phyloP scores from a whole-genome alignment of 2,797 vertebrate species.

The Acanthurus leucopareius region DNA sequence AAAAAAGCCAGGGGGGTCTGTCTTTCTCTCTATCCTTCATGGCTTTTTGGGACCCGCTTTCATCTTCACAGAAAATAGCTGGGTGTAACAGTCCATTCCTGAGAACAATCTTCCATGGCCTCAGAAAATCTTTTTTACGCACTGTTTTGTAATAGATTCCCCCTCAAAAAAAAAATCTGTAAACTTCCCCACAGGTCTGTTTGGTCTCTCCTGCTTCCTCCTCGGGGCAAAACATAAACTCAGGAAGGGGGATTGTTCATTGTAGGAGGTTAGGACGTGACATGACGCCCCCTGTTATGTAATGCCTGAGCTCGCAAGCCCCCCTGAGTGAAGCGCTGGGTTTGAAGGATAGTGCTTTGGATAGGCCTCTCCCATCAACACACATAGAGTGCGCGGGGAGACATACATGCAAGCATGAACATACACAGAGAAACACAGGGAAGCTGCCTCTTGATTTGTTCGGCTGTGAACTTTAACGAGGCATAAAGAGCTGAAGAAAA shows the following conservation, averaged over 20 bases:
- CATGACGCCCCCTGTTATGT: slow-evolving; percentile 75
- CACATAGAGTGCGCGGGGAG: slow-evolving; percentile 41
- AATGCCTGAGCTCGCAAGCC: slow-evolving; percentile 67
- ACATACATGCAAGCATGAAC: slow-evolving; percentile 37
- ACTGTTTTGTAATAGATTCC: slow-evolving; percentile 61
- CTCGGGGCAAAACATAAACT: slow-evolving; percentile 76
- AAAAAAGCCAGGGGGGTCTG: neutral
- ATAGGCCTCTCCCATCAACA: slow-evolving; percentile 68
- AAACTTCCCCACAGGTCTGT: slow-evolving; percentile 68
- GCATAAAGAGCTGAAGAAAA: slow-evolving; percentile 14
- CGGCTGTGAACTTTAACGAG: slow-evolving; percentile 48
- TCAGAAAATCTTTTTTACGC: slow-evolving; percentile 36
- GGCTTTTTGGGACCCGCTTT: slow-evolving; percentile 28
- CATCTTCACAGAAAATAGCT: slow-evolving; percentile 18
- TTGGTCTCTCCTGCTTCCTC: slow-evolving; percentile 77
- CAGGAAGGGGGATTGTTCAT: slow-evolving; percentile 83
- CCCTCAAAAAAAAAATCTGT: slow-evolving; percentile 49
- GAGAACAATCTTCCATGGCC: slow-evolving; percentile 40
- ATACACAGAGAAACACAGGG: slow-evolving; percentile 20
- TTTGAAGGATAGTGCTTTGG: slow-evolving; percentile 81
- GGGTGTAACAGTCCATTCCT: slow-evolving; percentile 6
- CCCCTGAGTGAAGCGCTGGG: slow-evolving; percentile 68
- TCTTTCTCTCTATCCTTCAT: neutral
- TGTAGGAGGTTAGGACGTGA: slow-evolving; percentile 76
- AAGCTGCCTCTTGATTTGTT: slow-evolving; percentile 48